Evolutionary conservation across 2,888 invertebrate species (phyloP), one percentile per base, ranked within the genome.

Genomic region (Drosophila lutescens): DNA sequence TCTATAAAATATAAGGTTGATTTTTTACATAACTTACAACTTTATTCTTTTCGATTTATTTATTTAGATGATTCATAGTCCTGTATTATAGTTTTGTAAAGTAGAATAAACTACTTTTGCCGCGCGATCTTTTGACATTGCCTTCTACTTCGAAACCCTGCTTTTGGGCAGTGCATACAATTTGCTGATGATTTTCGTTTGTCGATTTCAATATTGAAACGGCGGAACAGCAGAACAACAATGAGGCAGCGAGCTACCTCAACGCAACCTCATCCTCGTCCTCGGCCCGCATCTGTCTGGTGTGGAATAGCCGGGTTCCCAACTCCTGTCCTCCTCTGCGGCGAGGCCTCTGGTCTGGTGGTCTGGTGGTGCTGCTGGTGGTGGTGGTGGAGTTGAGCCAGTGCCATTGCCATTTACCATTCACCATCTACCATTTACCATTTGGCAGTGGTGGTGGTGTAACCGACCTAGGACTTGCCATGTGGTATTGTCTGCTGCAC

Each of bases 391-490:
- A 79, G 90, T 87, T 23, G 30, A 30, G 36, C 49, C 44, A 51
- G 38, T 20, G 61, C 34, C 50, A 17, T 56, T 43, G 46, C 26
- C 61, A 53, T 43, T 40, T 32, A 56, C 36, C 51, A 20, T 50
- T 10, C 10, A 20, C 20, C 43, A 38, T n/a, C 6, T 13, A 13
- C 23, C 61, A 51, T 43, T 7, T 20, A 12, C 44, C 44, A 44
- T 23, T 23, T 60, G 69, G 44, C 73, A 57, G 69, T 50, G 47
- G 40, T 53, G 65, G 56, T 77, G 71, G 81, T 88, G 90, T 90
- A 90, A 90, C 90, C 90, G 90, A 90, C 90, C 90, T 90, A 90
- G 90, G 90, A 90, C 90, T 90, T 90, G 87, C 79, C 83, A 89
- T 86, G 81, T 84, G 79, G 77, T 86, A 86, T 90, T 90, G 90